A percentile compares a stretch with the other conserved stretches of the same genome.
Conservation (phyloP, 2,113 vertebrate genomes). For the Macquaria australasica region DNA sequence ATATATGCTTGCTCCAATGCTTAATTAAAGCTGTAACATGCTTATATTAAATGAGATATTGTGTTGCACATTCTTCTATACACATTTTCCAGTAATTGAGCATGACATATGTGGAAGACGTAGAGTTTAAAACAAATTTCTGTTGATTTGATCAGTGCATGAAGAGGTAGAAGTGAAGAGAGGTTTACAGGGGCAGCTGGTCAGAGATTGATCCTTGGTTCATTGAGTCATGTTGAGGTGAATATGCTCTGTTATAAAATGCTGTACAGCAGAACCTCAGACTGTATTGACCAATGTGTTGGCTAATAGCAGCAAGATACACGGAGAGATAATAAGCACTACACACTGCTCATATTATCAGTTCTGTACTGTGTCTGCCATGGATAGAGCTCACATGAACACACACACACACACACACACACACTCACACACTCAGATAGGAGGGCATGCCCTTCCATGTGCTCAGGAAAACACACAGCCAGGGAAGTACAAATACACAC, state of each 20-base stretch:
- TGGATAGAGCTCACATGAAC: slow-evolving; percentile 1
- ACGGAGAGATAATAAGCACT: slow-evolving; percentile 46
- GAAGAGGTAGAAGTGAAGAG: too few relatives aligned
- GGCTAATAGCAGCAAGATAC: slow-evolving; percentile 49
- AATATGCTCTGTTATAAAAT: slow-evolving; percentile 28
- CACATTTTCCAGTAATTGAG: not conserved
- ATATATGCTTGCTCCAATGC: not conserved
- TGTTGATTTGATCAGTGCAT: too few relatives aligned
- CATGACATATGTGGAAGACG: not conserved
- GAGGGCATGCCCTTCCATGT: slow-evolving; percentile 23
- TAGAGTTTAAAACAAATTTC: too few relatives aligned
- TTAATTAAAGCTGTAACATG: not conserved
- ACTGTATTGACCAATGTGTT: slow-evolving; percentile 46
- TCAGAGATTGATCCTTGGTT: slow-evolving; percentile 28
- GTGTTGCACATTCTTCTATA: not conserved
- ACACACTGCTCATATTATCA: slow-evolving; percentile 39
- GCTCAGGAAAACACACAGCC: slow-evolving; percentile 32
- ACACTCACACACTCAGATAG: not conserved
- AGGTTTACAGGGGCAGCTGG: too few relatives aligned
- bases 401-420: slow-evolving; percentile 13
- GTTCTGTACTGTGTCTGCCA: not conserved
- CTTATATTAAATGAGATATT: not conserved
- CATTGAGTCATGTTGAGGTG: slow-evolving; percentile 9
- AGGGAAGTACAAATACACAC: slow-evolving; percentile 18
- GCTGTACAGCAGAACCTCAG: slow-evolving; percentile 33